Conservation (phyloP, 2,113 vertebrate genomes). For the Macquaria australasica region DNA sequence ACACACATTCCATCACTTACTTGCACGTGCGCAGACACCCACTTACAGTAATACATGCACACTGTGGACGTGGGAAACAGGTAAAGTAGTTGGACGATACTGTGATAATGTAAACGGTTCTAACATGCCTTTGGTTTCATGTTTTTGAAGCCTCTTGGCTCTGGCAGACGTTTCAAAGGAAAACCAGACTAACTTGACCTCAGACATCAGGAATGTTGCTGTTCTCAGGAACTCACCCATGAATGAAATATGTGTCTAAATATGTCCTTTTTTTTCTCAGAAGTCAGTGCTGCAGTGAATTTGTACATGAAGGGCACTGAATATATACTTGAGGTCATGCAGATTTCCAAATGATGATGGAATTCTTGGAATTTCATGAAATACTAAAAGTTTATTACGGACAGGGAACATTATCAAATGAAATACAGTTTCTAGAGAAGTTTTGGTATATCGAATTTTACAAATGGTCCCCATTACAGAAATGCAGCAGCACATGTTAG, state of each 20-base stretch:
- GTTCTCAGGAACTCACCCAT: constrained; percentile 34
- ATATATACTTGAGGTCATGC: not conserved
- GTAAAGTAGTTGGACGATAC: constrained; percentile 34
- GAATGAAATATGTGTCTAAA: constrained; percentile 23
- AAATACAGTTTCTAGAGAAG: not conserved
- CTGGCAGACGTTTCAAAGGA: not conserved
- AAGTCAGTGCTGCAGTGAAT: not conserved
- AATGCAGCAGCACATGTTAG: not conserved
- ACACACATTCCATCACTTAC: constrained; percentile 42
- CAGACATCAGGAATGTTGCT: constrained; percentile 41
- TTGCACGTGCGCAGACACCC: not conserved
- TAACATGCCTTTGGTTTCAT: constrained; percentile 21
- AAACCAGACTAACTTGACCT: constrained; percentile 12
- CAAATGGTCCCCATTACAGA: not conserved
- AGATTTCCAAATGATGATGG: not conserved
- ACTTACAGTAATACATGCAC: not conserved
- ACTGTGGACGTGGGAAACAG: constrained; percentile 63
- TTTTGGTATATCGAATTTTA: not conserved
- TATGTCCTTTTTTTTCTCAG: constrained; percentile 1
- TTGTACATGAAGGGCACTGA: not conserved
- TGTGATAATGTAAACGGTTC: constrained; percentile 13
- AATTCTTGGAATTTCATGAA: not conserved
- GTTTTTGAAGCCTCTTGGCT: constrained; percentile 21
- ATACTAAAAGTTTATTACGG: not conserved
- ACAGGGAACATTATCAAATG: not conserved